phyloP scores from a whole-genome alignment of 2,113 vertebrate species.

The Gymnorhina tibicen region DNA sequence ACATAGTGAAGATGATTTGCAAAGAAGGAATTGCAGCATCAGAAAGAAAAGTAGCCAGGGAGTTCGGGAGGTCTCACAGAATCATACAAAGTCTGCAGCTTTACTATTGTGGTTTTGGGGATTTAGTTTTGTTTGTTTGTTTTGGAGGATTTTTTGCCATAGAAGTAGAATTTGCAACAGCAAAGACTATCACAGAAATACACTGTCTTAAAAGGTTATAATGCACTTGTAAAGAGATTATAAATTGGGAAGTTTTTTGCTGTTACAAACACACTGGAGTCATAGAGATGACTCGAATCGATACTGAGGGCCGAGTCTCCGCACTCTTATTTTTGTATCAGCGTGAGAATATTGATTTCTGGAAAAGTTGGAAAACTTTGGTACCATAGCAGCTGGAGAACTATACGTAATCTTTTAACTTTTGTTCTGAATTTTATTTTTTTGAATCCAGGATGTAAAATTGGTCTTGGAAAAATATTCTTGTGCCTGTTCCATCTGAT shows the following conservation, averaged over 20 bases:
- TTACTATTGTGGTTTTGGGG: neutral
- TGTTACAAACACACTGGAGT: neutral
- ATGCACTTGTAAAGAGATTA: neutral
- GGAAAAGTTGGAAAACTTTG: neutral
- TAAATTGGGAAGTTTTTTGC: neutral
- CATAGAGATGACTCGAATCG: neutral
- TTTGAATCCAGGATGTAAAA: neutral
- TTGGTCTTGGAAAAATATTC: neutral
- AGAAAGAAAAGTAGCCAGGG: neutral
- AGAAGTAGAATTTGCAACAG: neutral
- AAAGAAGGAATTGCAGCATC: neutral
- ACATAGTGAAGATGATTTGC: neutral
- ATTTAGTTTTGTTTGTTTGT: neutral
- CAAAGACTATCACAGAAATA: neutral
- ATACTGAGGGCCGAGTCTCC: neutral
- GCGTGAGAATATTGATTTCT: neutral
- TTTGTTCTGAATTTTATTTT: neutral
- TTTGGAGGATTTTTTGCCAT: rapidly evolving
- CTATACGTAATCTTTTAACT: neutral
- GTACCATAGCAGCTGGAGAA: neutral
- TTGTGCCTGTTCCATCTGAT: rapidly evolving
- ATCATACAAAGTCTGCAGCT: neutral
- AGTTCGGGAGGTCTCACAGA: neutral
- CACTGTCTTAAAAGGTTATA: neutral
- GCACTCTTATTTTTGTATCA: neutral